phyloP scores from a whole-genome alignment of 2,113 vertebrate genomes.

The Cyanoderma ruficeps region DNA sequence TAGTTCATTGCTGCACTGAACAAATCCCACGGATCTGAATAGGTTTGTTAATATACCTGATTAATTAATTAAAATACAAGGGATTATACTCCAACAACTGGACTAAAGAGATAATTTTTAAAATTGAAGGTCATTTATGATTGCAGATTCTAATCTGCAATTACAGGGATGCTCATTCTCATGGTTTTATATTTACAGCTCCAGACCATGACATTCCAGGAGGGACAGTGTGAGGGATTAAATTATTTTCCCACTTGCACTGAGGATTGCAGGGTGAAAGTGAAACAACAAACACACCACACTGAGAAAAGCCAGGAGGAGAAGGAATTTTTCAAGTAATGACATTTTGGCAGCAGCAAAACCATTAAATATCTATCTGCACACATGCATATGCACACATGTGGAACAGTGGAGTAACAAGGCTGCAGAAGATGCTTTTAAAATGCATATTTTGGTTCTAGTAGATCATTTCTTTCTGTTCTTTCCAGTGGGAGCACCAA shows the following conservation, averaged over 20 bases:
- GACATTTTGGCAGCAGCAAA: background rate
- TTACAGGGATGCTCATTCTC: background rate
- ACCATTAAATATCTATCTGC: background rate
- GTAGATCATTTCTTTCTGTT: background rate
- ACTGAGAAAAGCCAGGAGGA: background rate
- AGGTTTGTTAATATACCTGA: background rate
- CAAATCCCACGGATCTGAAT: background rate
- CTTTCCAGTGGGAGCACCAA: background rate
- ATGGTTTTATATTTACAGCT: background rate
- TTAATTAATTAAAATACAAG: background rate
- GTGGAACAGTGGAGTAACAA: background rate
- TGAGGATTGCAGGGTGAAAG: background rate
- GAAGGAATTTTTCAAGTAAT: background rate
- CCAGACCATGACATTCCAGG: background rate
- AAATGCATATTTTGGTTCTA: background rate
- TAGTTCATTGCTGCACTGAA: background rate
- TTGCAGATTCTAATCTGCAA: background rate
- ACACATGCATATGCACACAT: background rate
- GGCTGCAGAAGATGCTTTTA: background rate
- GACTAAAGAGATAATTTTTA: background rate
- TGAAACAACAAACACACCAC: background rate
- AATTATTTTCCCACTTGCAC: background rate
- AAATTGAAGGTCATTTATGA: background rate
- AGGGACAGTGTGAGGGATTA: too few species aligned
- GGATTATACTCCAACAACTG: background rate